Evolutionary conservation across 1,140 invertebrate genomes (phyloP).

Genomic region (Eulimnadia texana): DNA sequence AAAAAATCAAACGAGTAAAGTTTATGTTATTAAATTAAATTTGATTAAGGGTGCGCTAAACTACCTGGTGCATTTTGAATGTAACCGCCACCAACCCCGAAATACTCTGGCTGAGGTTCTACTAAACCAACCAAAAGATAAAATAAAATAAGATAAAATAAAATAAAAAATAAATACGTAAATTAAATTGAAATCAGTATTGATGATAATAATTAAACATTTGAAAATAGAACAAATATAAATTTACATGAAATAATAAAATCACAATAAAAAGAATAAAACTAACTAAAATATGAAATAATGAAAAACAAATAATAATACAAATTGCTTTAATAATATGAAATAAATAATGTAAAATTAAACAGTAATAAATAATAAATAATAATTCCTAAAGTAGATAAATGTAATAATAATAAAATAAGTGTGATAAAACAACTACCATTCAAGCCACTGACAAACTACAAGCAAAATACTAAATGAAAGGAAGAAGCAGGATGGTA

Average conservation of each 20-base stretch:
- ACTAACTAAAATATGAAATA: no score
- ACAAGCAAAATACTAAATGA: no score
- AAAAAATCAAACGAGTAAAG: slow-evolving; percentile 14
- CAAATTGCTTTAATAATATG: no score
- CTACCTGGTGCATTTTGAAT: slow-evolving; percentile 11
- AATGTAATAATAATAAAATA: no score
- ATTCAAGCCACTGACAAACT: no score
- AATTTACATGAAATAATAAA: slow-evolving; percentile 1
- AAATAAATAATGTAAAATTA: no score
- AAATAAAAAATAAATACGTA: not conserved
- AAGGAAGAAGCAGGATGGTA: no score
- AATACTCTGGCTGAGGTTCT: not conserved
- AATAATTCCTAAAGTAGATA: no score
- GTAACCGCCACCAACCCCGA: not conserved
- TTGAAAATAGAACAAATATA: not conserved
- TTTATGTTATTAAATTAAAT: not conserved
- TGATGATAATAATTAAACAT: not conserved
- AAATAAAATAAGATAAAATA: not conserved
- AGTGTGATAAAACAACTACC: no score
- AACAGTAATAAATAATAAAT: no score
- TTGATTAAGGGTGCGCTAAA: not conserved
- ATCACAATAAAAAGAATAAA: no score
- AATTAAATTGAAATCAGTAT: not conserved
- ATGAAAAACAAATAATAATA: no score
- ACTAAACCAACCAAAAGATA: not conserved